These are phyloP conservation scores for Phymatocera aterrima DNA, from an alignment of 2,888 invertebrate species.

Conservation along the genomic window DNA sequence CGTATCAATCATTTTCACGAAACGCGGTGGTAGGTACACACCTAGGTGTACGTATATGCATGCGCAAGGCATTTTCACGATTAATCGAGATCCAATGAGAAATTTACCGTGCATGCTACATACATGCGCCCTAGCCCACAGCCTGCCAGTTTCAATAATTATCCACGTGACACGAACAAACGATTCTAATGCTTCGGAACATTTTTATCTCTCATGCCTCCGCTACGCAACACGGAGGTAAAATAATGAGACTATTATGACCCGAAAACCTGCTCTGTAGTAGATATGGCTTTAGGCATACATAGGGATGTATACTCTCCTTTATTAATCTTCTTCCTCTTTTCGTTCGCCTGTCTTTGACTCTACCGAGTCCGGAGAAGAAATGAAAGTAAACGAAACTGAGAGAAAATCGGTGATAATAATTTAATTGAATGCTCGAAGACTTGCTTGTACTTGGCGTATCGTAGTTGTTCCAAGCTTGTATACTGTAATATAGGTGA, in stretches of 20 bases:
- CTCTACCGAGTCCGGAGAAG: too few relatives aligned
- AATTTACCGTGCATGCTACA: too few relatives aligned
- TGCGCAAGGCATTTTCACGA: too few relatives aligned
- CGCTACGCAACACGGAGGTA: too few relatives aligned
- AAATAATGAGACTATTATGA: too few relatives aligned
- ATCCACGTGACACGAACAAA: neutral
- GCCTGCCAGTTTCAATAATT: neutral
- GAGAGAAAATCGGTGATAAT: too few relatives aligned
- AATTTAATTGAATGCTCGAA: too few relatives aligned
- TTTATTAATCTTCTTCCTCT: neutral
- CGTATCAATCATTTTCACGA: neutral
- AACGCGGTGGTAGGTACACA: neutral
- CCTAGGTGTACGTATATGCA: too few relatives aligned
- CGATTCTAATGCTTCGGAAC: neutral
- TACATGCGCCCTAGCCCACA: neutral
- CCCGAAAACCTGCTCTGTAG: neutral
- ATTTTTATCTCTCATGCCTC: neutral
- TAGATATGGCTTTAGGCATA: too few relatives aligned
- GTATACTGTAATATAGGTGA: neutral
- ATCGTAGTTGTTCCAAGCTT: neutral
- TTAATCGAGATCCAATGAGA: constrained; percentile 3
- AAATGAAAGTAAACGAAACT: too few relatives aligned
- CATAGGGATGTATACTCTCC: neutral
- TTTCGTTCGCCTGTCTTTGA: neutral
- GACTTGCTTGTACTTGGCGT: too few relatives aligned